Evolutionary conservation across 2,113 vertebrate genomes (phyloP), one percentile per base, ranked within the genome.

Genomic region (Hippopotamus amphibius): DNA sequence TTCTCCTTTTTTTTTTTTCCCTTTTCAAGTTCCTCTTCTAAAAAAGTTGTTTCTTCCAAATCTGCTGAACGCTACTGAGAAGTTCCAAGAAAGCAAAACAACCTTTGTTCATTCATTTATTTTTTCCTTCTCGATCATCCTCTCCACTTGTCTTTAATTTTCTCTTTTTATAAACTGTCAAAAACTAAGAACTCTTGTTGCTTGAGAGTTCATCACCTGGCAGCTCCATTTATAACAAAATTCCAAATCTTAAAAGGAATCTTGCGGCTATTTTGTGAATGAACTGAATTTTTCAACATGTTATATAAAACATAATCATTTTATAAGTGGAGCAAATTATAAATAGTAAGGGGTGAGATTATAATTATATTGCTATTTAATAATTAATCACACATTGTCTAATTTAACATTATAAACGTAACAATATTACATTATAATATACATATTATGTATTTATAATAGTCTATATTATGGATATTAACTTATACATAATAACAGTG

Each of bases 11-110:
- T 55, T 50, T 82, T 88, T 77, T 50, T 79, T 41, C 24, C 48
- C 63, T 90, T 87, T 77, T 79, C 33, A 43, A 94, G 71, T 97
- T 98, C 92, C 94, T 92, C 66, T 97, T 90, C 30, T 48, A 71
- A 91, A 80, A 89, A 76, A 76, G 57, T 14, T 61, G 14, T 24
- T 57, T 74, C 81, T 80, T 95, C 48, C 84, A 96, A 79, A 93
- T 97, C 33, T 93, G 94, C 82, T 81, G 87, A 93, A 82, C 57
- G 50, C 55, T 90, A 37, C 6, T 61, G 55, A 81, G 19, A 94
- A 88, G 28, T 43, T 91, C 61, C 57, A 81, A 65, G 21, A 87
- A 95, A 89, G 66, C 88, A 95, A 92, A 95, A 53, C 79, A 61
- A 82, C 11, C 46, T 89, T 48, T 48, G 37, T 93, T 81, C 12